Conservation (phyloP, 2,113 vertebrate genomes). For the Pardalotus punctatus region DNA sequence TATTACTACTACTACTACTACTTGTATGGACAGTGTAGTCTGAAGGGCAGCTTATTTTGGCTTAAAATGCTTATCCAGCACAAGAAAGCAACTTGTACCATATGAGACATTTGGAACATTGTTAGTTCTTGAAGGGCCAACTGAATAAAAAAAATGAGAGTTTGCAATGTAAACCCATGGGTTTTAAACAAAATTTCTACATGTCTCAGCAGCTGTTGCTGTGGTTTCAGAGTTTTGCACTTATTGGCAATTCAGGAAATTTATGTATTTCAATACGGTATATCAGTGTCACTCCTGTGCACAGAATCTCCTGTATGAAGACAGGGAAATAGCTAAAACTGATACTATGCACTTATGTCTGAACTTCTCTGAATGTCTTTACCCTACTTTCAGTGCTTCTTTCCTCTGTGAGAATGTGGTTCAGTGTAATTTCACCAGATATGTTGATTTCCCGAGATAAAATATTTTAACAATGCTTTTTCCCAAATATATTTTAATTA, state of each 20-base stretch:
- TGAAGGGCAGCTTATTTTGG: not conserved
- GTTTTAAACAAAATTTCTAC: not conserved
- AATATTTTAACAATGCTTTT: not conserved
- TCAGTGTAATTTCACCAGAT: not conserved
- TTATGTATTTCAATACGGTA: not conserved
- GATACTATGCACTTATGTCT: not conserved
- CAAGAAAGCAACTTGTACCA: not conserved
- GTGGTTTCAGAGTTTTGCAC: not conserved
- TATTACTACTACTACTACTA: too few relatives aligned
- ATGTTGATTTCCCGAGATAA: not conserved
- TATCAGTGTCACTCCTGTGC: not conserved
- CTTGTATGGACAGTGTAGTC: not conserved
- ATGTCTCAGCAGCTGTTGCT: not conserved
- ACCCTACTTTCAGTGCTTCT: not conserved
- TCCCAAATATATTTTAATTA: not conserved
- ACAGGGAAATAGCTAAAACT: not conserved
- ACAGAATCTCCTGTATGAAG: not conserved
- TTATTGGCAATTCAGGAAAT: not conserved
- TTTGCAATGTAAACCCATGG: not conserved
- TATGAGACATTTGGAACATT: not conserved
- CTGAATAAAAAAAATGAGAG: not conserved
- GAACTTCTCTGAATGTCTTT: not conserved
- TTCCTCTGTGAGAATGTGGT: not conserved
- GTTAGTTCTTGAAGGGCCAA: rapidly evolving
- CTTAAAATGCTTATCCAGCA: not conserved